Percentiles rank a stretch among this genome's conserved stretches.
Evolutionary conservation across 2,113 vertebrate genomes (phyloP).

Genomic region (Potamarius usumacintae): DNA sequence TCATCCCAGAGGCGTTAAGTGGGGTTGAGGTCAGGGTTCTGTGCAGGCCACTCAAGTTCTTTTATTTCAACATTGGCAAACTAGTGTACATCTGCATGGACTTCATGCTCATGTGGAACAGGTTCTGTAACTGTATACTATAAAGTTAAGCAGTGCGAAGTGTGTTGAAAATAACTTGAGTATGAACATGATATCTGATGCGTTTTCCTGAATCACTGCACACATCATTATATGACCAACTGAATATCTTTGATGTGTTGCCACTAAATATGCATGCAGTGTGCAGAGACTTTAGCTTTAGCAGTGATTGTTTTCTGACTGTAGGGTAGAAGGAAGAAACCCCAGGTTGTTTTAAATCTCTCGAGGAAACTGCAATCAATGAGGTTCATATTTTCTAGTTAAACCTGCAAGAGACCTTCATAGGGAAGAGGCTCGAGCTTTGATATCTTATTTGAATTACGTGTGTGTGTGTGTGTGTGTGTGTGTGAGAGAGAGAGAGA

Average conservation of each 20-base stretch:
- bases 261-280: not conserved
- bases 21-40: no score
- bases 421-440: not conserved
- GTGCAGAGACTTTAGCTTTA: not conserved
- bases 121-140: not conserved
- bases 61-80: not conserved
- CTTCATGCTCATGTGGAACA: not conserved
- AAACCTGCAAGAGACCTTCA: slow-evolving; percentile 11
- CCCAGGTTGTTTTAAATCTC: not conserved
- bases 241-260: not conserved
- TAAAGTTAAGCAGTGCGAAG: not conserved
- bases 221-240: not conserved
- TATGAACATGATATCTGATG: not conserved
- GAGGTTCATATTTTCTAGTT: slow-evolving; percentile 39
- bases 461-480: slow-evolving; percentile 28
- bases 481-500: not conserved
- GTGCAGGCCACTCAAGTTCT: no score
- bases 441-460: slow-evolving; percentile 6
- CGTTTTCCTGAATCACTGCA: not conserved
- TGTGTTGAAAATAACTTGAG: not conserved
- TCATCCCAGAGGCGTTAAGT: no score
- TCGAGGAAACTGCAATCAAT: not conserved
- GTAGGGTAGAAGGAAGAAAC: not conserved
- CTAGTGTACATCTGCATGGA: no score
- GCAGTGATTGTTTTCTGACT: not conserved